A percentile compares a stretch with the other conserved stretches of the same genome.
These are phyloP conservation scores for Aplochiton taeniatus DNA, from an alignment of 2,797 vertebrate species.

Conservation along the genomic window DNA sequence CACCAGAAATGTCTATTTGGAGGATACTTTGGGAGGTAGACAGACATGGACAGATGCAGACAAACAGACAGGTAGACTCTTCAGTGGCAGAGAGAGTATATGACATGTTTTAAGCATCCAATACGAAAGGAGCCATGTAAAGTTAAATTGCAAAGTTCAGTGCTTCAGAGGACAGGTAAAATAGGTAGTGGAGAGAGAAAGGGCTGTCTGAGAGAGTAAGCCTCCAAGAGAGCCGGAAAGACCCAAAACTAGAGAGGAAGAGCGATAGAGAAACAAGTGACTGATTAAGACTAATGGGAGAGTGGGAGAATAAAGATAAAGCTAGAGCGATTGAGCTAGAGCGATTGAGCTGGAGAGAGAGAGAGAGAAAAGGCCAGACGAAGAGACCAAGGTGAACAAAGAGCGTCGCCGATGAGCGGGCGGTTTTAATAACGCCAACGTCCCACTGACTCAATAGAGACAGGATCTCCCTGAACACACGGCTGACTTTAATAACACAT, in stretches of 20 bases:
- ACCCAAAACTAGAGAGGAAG: constrained; percentile 31
- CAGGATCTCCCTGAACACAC: constrained; percentile 62
- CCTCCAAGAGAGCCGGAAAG: too few species aligned
- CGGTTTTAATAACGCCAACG: constrained; percentile 76
- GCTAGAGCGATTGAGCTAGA: constrained; percentile 28
- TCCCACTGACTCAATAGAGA: constrained; percentile 71
- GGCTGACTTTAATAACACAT: constrained; percentile 70
- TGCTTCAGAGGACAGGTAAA: constrained; percentile 62
- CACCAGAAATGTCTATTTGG: neutral
- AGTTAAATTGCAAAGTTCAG: constrained; percentile 56
- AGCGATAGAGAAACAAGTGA: constrained; percentile 26
- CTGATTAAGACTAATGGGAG: too few species aligned
- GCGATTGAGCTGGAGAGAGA: constrained; percentile 51
- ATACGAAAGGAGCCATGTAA: constrained; percentile 44
- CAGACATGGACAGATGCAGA: constrained; percentile 13
- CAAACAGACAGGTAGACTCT: constrained; percentile 30
- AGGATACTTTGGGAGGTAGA: neutral
- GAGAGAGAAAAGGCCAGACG: constrained; percentile 47
- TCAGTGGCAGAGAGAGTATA: constrained; percentile 26
- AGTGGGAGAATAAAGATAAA: too few species aligned
- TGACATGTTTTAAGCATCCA: too few species aligned
- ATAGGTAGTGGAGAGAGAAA: constrained; percentile 48
- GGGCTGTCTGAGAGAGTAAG: neutral
- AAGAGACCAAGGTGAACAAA: constrained; percentile 25
- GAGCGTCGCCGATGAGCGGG: constrained; percentile 42